Conservation (phyloP, 1,140 invertebrate genomes). For the Anagrus nilaparvatae region DNA sequence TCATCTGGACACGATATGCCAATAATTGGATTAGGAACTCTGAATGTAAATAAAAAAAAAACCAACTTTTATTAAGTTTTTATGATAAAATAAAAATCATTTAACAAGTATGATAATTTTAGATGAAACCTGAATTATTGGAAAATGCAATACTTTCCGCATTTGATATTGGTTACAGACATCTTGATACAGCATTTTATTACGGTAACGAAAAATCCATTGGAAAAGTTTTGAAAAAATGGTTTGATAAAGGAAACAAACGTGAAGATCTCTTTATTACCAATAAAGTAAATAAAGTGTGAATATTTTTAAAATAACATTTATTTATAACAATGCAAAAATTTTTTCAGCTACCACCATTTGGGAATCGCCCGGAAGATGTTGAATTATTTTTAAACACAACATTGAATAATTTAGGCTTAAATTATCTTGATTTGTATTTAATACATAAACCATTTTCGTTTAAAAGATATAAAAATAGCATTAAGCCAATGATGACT, state of each 20-base stretch:
- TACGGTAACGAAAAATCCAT: slow-evolving; percentile 74
- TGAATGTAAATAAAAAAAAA: too few species aligned
- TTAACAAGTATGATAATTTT: too few species aligned
- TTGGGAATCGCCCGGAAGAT: slow-evolving; percentile 54
- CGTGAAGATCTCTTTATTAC: slow-evolving; percentile 72
- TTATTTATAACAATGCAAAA: slow-evolving; percentile 8
- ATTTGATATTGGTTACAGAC: slow-evolving; percentile 55
- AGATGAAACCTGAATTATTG: slow-evolving; percentile 59
- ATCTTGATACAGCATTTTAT: slow-evolving; percentile 71
- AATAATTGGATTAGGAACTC: slow-evolving; percentile 64
- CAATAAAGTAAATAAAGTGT: slow-evolving; percentile 54
- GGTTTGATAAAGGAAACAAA: slow-evolving; percentile 58
- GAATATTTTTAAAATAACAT: background rate
- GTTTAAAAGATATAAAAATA: slow-evolving; percentile 42
- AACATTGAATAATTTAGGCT: slow-evolving; percentile 58
- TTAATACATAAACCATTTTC: slow-evolving; percentile 71
- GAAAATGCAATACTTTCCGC: slow-evolving; percentile 55
- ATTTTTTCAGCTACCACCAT: slow-evolving; percentile 43
- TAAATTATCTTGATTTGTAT: slow-evolving; percentile 77
- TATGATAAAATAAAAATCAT: slow-evolving; percentile 14
- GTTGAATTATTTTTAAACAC: slow-evolving; percentile 61
- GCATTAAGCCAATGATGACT: slow-evolving; percentile 36
- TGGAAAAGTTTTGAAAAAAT: slow-evolving; percentile 61
- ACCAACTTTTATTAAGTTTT: too few species aligned
- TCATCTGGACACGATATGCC: slow-evolving; percentile 52